These are phyloP conservation scores for Pleuronectes platessa DNA, from an alignment of 2,113 vertebrate species.

Conservation along the genomic window DNA sequence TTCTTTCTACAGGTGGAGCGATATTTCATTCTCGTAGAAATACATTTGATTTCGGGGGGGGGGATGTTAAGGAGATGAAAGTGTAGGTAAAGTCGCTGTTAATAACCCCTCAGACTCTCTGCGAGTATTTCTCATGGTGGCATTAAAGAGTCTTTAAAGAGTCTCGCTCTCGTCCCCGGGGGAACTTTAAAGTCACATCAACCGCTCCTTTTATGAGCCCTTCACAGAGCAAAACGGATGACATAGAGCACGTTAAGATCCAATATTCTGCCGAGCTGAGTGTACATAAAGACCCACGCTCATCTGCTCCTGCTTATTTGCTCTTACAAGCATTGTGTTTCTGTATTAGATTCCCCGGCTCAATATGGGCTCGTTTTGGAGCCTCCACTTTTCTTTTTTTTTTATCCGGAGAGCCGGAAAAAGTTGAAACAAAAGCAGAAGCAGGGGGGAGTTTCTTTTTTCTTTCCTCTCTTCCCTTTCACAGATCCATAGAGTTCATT, in stretches of 20 bases:
- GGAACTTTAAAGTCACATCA: conserved; percentile 73
- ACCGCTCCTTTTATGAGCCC: conserved; percentile 69
- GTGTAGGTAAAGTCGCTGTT: conserved; percentile 55
- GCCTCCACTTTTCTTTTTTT: conserved; percentile 28
- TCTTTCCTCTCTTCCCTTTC: conserved; percentile 10
- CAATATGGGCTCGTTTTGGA: conserved; percentile 67
- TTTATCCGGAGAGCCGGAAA: conserved; percentile 21
- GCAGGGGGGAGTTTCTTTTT: not conserved
- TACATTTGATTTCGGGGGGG: conserved; percentile 1
- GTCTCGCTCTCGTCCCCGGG: conserved; percentile 38
- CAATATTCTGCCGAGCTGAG: conserved; percentile 66
- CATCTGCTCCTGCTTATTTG: conserved; percentile 57
- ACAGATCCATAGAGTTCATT: conserved; percentile 77
- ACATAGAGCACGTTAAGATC: conserved; percentile 58
- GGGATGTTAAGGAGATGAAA: conserved; percentile 16
- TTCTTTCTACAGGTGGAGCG: conserved; percentile 1
- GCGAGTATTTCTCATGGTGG: conserved; percentile 23
- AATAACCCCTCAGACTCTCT: conserved; percentile 46
- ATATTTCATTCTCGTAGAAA: conserved; percentile 21
- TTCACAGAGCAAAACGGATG: conserved; percentile 61
- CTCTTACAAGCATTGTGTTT: conserved; percentile 70
- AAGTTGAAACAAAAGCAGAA: conserved; percentile 63
- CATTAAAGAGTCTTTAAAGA: conserved; percentile 57
- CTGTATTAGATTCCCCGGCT: conserved; percentile 69
- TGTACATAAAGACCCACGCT: conserved; percentile 57